Conservation (phyloP, 2,113 vertebrate species). For the Talpa occidentalis region DNA sequence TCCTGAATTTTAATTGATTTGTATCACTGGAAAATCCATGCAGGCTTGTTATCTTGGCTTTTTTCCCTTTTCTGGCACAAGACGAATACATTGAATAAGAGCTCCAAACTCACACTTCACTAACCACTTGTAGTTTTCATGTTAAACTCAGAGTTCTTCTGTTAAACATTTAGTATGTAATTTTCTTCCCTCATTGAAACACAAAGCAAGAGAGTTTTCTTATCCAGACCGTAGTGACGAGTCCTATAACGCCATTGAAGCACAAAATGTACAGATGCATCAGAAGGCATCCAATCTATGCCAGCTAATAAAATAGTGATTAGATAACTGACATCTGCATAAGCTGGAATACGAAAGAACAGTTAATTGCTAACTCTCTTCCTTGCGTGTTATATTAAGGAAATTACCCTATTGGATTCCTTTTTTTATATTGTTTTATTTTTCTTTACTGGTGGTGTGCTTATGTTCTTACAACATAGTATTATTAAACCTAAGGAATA, state of each 20-base stretch:
- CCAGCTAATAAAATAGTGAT: conserved; percentile 76
- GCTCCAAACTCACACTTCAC: conserved; percentile 8
- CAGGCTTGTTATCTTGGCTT: conserved; percentile 59
- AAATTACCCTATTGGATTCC: conserved; percentile 67
- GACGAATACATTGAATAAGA: neutral
- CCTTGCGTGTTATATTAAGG: conserved; percentile 68
- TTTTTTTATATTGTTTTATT: neutral
- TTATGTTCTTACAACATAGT: neutral
- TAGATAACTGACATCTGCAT: conserved; percentile 78
- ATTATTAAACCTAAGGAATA: neutral
- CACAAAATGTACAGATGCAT: conserved; percentile 79
- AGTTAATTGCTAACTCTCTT: conserved; percentile 77
- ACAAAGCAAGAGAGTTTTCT: conserved; percentile 68
- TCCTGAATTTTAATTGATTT: conserved; percentile 77
- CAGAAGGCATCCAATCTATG: conserved; percentile 76
- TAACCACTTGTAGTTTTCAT: conserved; percentile 62
- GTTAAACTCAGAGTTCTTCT: conserved; percentile 41
- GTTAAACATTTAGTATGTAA: conserved; percentile 71
- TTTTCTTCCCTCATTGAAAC: conserved; percentile 74
- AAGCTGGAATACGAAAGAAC: conserved; percentile 58
- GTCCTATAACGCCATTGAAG: conserved; percentile 78
- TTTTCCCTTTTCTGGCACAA: conserved; percentile 16
- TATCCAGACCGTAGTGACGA: conserved; percentile 68
- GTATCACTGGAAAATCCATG: conserved; percentile 55
- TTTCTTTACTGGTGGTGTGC: neutral